A percentile compares a stretch with the other conserved stretches of the same genome.
Evolutionary conservation across 2,888 invertebrate species (phyloP).

Genomic region (Petrolisthes cinctipes): DNA sequence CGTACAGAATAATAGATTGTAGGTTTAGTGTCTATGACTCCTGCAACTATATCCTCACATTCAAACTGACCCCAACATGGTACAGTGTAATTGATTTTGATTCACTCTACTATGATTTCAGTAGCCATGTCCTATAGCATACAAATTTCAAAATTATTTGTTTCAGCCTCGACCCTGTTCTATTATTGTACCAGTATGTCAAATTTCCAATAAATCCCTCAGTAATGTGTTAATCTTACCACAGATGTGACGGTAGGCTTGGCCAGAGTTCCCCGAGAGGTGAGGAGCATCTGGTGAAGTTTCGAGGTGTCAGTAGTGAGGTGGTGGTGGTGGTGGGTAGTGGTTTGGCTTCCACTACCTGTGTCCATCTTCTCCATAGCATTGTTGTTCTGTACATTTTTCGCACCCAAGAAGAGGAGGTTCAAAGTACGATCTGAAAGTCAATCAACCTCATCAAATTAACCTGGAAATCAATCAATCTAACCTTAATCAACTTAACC

Average conservation of each 20-base stretch:
- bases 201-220: not conserved
- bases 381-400: constrained; percentile 28
- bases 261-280: constrained; percentile 32
- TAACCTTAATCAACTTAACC: too few relatives aligned
- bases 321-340: not conserved
- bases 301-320: not conserved
- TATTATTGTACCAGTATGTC: not conserved
- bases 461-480: too few relatives aligned
- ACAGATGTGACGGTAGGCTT: not conserved
- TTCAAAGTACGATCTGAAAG: constrained; percentile 37
- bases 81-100: too few relatives aligned
- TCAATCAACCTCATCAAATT: too few relatives aligned
- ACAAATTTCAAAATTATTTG: not conserved
- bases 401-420: constrained; percentile 32
- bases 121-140: not conserved
- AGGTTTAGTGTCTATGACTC: too few relatives aligned
- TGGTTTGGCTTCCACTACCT: not conserved
- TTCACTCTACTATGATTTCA: too few relatives aligned
- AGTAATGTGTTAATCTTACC: not conserved
- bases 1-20: too few relatives aligned
- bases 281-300: constrained; percentile 42
- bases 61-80: not conserved
- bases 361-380: constrained; percentile 23
- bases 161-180: not conserved
- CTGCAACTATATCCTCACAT: too few relatives aligned